These are phyloP conservation scores for Taphrorychus bicolor DNA, from an alignment of 2,888 invertebrate genomes.

Conservation along the genomic window DNA sequence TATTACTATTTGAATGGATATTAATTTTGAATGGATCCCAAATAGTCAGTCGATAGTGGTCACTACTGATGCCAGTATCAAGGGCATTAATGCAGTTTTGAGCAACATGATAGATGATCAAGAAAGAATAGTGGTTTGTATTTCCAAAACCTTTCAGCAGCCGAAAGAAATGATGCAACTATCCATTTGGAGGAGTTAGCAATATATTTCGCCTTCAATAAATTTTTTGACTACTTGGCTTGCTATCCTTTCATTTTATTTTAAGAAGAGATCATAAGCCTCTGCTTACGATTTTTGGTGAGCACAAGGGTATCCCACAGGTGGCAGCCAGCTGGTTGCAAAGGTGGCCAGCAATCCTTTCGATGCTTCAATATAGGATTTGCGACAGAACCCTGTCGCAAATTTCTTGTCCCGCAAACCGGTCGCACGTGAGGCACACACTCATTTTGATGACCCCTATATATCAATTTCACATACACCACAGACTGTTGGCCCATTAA, in stretches of 20 bases:
- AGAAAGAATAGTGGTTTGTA: conserved; percentile 36
- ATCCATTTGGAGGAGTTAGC: conserved; percentile 18
- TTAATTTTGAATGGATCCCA: conserved; percentile 42
- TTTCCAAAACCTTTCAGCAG: conserved; percentile 33
- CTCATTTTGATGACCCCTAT: too few species aligned
- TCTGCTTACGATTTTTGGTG: conserved; percentile 26
- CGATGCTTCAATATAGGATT: too few species aligned
- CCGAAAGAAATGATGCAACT: conserved; percentile 6
- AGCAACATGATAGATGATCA: conserved; percentile 15
- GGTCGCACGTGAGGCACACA: too few species aligned
- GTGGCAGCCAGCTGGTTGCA: conserved; percentile 17
- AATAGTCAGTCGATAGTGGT: conserved; percentile 34
- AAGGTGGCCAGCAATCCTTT: too few species aligned
- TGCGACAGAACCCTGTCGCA: too few species aligned
- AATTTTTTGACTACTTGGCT: conserved; percentile 28
- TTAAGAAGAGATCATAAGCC: conserved; percentile 36
- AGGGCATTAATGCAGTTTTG: conserved; percentile 33
- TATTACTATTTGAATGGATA: conserved; percentile 30
- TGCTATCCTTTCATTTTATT: conserved; percentile 5
- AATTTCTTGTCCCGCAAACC: too few species aligned
- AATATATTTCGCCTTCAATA: conserved; percentile 34
- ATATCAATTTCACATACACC: too few species aligned
- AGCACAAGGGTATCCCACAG: conserved; percentile 18
- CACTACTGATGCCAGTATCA: conserved; percentile 32
- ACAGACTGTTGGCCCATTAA: too few species aligned